Evolutionary conservation across 2,797 vertebrate genomes (phyloP), one percentile per base, ranked within the genome.

Genomic region (Chaetophractus vellerosus): DNA sequence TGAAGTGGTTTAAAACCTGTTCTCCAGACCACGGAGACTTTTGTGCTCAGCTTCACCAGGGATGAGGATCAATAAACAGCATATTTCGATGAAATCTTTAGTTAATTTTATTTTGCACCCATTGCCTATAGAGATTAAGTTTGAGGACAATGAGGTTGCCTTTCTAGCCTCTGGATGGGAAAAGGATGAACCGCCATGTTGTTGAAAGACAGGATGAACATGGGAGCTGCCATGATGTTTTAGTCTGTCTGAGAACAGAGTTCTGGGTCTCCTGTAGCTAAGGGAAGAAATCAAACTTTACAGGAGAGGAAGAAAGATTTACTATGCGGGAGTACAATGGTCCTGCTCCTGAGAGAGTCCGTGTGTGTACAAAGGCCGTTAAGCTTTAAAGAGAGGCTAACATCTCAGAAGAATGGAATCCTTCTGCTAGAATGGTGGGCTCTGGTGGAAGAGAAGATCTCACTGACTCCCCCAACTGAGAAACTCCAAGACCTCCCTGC

Each of bases 381-480:
- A 41, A 91, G 4, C 23, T 76, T 31, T 88, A 68, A 87, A 45
- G 15, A 63, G 33, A 88, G 1, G 3, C 9, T 24, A 50, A 9
- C 26, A 52, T 82, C 80, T 74, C 52, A 87, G 69, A 18, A 71
- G 31, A 75, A 88, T 64, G 59, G 1, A 57, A 74, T 72, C 33
- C 28, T 92, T 59, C 83, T 82, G 8, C n/a, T 45, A 79, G 57
- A 86, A 71, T 61, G 69, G 16, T 38, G 80, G 69, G 81, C 26
- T 90, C 48, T 26, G 0, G n/a, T 45, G 48, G 31, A 33, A 9
- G 16, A 21, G 41, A 69, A 11, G 1, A 11, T 41, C 19, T 75
- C 18, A 45, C 14, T 81, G 19, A 76, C 9, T 72, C 66, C n/a
- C 1, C 19, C 75, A 68, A 12, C 9, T 28, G 21, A 86, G 69